Evolutionary conservation across 2,113 vertebrate species (phyloP).

Genomic region (Sebastes fasciatus): DNA sequence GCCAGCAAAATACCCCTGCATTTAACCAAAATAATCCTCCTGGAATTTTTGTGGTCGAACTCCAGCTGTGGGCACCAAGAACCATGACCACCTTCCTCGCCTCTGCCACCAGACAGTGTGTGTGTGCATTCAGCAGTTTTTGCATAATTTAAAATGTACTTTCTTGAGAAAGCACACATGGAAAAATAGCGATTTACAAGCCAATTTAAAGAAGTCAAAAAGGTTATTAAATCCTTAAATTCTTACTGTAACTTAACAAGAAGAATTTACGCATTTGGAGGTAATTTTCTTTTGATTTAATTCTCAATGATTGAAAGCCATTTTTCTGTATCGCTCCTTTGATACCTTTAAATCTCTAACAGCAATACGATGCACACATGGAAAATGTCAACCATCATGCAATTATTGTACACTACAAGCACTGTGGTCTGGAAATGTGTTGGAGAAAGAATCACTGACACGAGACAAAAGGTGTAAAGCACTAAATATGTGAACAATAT

Average conservation of each 20-base stretch:
- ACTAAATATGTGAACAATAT: conserved; percentile 45
- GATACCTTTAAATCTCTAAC: conserved; percentile 19
- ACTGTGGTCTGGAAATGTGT: conserved; percentile 35
- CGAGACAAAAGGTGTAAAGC: conserved; percentile 44
- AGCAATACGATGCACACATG: conserved; percentile 39
- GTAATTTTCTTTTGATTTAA: conserved; percentile 43
- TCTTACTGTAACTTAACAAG: conserved; percentile 13
- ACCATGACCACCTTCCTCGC: conserved; percentile 15
- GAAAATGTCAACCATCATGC: conserved; percentile 35
- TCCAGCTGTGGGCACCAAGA: conserved; percentile 38
- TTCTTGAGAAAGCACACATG: background rate
- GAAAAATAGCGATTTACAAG: background rate
- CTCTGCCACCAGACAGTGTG: background rate
- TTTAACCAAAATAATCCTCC: conserved; percentile 36
- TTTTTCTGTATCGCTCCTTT: conserved; percentile 9
- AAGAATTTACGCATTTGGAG: conserved; percentile 30
- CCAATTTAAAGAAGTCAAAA: conserved; percentile 1
- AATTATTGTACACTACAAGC: conserved; percentile 15
- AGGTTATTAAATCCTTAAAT: background rate
- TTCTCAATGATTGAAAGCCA: conserved; percentile 6
- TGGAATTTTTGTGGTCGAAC: conserved; percentile 34
- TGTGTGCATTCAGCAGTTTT: conserved; percentile 1
- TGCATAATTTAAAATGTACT: background rate
- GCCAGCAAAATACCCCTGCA: background rate
- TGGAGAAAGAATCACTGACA: conserved; percentile 27